Conservation (phyloP, 2,113 vertebrate species). For the Colaptes auratus region DNA sequence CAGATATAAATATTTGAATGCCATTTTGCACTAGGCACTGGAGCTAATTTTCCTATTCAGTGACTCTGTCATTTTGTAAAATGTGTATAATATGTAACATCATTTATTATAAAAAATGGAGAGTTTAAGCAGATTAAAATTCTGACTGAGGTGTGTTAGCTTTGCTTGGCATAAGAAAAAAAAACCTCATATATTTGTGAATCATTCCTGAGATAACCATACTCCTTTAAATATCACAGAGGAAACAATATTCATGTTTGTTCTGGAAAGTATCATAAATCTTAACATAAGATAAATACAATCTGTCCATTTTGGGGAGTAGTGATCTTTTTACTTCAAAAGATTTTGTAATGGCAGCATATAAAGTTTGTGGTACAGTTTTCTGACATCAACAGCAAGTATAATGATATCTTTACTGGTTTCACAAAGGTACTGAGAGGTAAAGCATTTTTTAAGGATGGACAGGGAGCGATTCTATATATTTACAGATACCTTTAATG, state of each 20-base stretch:
- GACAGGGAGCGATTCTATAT: not conserved
- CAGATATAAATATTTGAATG: not conserved
- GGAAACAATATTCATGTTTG: not conserved
- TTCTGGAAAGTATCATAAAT: slow-evolving; percentile 3
- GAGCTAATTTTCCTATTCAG: slow-evolving; percentile 57
- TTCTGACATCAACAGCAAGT: not conserved
- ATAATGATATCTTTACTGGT: not conserved
- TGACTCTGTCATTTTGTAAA: slow-evolving; percentile 32
- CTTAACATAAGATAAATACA: not conserved
- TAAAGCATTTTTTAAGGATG: not conserved
- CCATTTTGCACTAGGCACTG: not conserved
- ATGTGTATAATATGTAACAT: not conserved
- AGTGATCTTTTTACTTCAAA: not conserved
- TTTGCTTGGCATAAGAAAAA: slow-evolving; percentile 10
- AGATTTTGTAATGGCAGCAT: not conserved
- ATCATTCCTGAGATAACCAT: slow-evolving; percentile 31
- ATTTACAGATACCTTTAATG: not conserved
- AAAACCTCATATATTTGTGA: slow-evolving; percentile 31
- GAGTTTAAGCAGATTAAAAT: slow-evolving; percentile 29
- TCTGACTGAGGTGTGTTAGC: not conserved
- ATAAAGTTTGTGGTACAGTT: not conserved
- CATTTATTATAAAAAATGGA: slow-evolving; percentile 32
- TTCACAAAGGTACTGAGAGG: not conserved
- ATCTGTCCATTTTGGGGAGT: not conserved
- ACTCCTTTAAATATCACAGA: not conserved